These are phyloP conservation scores for Poeciliopsis paucimaculata DNA, from an alignment of 2,797 vertebrate species.

Conservation along the genomic window DNA sequence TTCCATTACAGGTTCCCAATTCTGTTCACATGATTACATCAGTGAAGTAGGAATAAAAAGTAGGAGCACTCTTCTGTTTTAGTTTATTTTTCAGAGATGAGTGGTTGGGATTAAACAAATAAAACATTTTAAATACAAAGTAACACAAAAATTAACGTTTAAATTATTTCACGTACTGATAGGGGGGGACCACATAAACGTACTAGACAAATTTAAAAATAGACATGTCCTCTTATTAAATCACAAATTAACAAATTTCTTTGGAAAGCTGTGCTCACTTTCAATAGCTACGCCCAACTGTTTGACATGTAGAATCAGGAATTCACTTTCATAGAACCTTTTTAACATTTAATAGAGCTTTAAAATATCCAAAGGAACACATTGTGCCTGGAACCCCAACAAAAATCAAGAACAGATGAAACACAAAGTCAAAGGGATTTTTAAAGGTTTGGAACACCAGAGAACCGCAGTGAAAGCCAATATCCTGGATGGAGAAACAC, in stretches of 20 bases:
- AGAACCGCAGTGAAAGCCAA: neutral
- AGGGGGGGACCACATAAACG: neutral
- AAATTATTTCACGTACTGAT: neutral
- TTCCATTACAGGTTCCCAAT: neutral
- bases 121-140: neutral
- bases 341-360: neutral
- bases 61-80: neutral
- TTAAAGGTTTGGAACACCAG: neutral
- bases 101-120: neutral
- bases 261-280: neutral
- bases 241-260: neutral
- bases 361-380: neutral
- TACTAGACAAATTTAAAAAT: neutral
- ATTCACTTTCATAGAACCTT: neutral
- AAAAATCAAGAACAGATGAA: neutral
- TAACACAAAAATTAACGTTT: neutral
- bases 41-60: neutral
- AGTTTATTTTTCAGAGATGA: neutral
- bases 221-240: neutral
- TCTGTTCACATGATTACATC: neutral
- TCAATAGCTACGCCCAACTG: neutral
- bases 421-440: neutral
- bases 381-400: neutral
- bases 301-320: neutral
- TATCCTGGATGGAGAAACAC: neutral